A percentile compares a stretch with the other conserved stretches of the same genome.
phyloP scores from a whole-genome alignment of 2,113 vertebrate genomes.

The Ovibos moschatus region DNA sequence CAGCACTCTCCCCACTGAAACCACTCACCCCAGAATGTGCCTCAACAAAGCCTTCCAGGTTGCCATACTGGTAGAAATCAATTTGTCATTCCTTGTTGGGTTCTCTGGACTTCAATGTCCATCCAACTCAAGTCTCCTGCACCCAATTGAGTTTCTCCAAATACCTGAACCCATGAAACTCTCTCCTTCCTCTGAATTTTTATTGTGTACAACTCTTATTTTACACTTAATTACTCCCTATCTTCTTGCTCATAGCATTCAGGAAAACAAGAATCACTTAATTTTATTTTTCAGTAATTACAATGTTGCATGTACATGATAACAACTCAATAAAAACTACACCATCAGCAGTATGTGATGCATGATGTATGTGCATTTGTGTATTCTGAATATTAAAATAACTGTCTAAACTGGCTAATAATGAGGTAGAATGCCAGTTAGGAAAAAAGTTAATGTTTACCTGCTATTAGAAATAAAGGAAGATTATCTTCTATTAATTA shows the following conservation, averaged over 20 bases:
- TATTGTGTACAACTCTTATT: neutral
- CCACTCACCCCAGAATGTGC: neutral
- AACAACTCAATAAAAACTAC: neutral
- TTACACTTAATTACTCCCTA: neutral
- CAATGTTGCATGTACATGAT: neutral
- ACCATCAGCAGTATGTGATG: neutral
- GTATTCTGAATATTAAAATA: constrained; percentile 4
- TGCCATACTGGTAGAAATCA: neutral
- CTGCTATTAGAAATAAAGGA: neutral
- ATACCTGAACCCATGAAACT: neutral
- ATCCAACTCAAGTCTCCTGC: neutral
- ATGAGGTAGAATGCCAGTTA: neutral
- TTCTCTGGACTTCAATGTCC: neutral
- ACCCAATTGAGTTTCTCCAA: neutral
- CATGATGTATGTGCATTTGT: neutral
- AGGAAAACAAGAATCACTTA: neutral
- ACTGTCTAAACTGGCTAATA: neutral
- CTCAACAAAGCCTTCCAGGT: neutral
- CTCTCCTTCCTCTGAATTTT: neutral
- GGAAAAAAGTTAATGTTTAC: neutral
- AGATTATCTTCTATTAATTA: neutral
- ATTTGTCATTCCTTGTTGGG: neutral
- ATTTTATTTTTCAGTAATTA: neutral
- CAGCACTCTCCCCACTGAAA: neutral
- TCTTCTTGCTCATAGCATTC: neutral